Base-by-base conservation (phyloP, 2,113 vertebrate genomes). In the Micronycteris hirsuta region DNA sequence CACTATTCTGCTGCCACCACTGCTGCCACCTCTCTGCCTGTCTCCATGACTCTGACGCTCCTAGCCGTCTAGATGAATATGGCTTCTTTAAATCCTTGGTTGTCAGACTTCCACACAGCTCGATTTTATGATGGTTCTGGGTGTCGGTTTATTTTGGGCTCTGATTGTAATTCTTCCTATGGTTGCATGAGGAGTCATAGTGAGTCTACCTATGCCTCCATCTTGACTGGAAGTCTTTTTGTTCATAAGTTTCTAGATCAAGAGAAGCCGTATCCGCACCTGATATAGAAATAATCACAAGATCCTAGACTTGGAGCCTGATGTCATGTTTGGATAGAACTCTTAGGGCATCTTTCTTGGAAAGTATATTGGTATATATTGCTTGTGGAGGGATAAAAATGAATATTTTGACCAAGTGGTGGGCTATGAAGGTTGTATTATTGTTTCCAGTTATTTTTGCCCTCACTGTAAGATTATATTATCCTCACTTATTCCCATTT, bases 251-350 rank as follows among this genome's bases (percentile, higher is more conserved):
- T 95, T 86, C 84, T 90, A 92, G 63, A 68, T 86, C 41, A 96
- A 94, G 41, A 86, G 45, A 19, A 80, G 20, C 71, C 85, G 78
- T 9, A 41, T 71, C n/a, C 70, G 89, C 26, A 83, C 4, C n/a
- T n/a, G 38, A 93, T 24, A 82, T 2, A 78, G 36, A 94, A 86
- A 97, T 49, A n/a, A 47, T 52, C 93, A 80, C 19, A 71, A 96
- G 38, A 67, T 89, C 76, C 33, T 94, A 83, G 52, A 71, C 67
- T 92, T 76, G 61, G 22, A 94, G 56, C 33, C 56, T 78, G 52
- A 45, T 67, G 24, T 43, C 45, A 47, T 78, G 28, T 45, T 74
- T 85, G 36, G 28, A 22, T 17, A 88, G 49, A 91, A 93, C 49
- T 74, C 67, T 80, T 68, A 76, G 33, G 52, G 41, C 47, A 86